Evolutionary conservation across 2,797 vertebrate genomes (phyloP).

Genomic region (Coccyzus lansbergi): DNA sequence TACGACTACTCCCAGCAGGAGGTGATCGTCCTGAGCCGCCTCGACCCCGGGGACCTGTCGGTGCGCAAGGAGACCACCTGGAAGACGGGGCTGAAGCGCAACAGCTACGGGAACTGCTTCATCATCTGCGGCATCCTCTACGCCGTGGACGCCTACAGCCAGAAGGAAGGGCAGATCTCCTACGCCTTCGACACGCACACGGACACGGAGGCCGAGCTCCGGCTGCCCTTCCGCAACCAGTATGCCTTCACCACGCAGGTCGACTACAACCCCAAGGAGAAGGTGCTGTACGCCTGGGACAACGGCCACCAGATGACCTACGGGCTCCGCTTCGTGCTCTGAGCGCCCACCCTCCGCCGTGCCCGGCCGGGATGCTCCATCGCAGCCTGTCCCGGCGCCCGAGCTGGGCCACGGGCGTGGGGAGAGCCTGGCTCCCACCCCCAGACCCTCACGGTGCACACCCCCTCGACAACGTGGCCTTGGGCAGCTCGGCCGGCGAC

Average conservation of each 20-base stretch:
- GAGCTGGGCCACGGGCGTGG: not conserved
- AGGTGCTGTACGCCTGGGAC: slow-evolving; percentile 95
- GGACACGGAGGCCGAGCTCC: slow-evolving; percentile 87
- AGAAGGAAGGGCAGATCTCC: slow-evolving; percentile 89
- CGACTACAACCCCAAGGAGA: slow-evolving; percentile 98
- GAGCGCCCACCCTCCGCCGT: not conserved
- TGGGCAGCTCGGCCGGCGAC: not conserved
- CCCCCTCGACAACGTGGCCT: not conserved
- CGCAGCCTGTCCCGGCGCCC: not conserved
- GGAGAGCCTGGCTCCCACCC: not conserved
- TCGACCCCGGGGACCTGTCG: slow-evolving; percentile 91
- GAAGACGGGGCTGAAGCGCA: slow-evolving; percentile 90
- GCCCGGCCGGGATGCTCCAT: not conserved
- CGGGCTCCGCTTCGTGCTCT: slow-evolving; percentile 87
- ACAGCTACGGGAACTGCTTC: slow-evolving; percentile 95
- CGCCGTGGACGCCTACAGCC: slow-evolving; percentile 89
- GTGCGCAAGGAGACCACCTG: slow-evolving; percentile 92
- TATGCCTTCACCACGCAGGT: slow-evolving; percentile 93
- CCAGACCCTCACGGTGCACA: not conserved
- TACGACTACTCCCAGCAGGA: slow-evolving; percentile 90
- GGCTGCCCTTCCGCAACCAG: slow-evolving; percentile 89
- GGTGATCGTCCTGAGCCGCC: slow-evolving; percentile 91
- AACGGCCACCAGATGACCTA: slow-evolving; percentile 96
- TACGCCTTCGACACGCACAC: slow-evolving; percentile 98
- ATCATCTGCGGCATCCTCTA: slow-evolving; percentile 96